Evolutionary conservation across 2,113 vertebrate species (phyloP), one percentile per base, ranked within the genome.

Genomic region (Phylloscopus whistleri): DNA sequence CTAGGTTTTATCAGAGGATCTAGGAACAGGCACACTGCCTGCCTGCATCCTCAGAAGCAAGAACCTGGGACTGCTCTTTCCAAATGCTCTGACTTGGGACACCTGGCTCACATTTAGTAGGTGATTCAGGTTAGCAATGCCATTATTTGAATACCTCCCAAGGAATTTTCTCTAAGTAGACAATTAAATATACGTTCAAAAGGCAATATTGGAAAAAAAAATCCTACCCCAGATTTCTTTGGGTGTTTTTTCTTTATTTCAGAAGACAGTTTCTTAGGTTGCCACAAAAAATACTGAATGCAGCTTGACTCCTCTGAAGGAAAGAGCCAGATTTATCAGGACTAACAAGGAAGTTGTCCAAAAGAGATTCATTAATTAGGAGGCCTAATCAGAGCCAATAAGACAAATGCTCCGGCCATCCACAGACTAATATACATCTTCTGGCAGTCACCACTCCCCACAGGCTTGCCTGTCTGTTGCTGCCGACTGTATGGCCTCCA

Each of bases 341-440:
- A 51, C 86, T 96, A 96, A 95, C 64, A 75, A 94, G 90, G 56
- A 93, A 84, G 92, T 92, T 95, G 76, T 94, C 93, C 90, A 95
- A 62, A 93, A 89, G 76, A 90, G 83, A 82, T 87, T 95, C 28
- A 89, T 93, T 96, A 92, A 94, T 93, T 93, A 93, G 66, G 41
- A 84, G 49, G 23, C 66, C 73, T 97, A 93, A 96, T 94, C 92
- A 90, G 58, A 94, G 63, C 80, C 88, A 89, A 11, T 90, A 93
- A 92, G 94, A 92, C 90, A 90, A 89, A 79, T 19, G 33, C 31
- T 43, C 43, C 46, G 77, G 62, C 73, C 83, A 79, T 96, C 69
- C 72, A 46, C 58, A 84, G 69, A 66, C 37, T 64, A 84, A 82
- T 93, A 90, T 44, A 87, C 85, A 84, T 96, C 69, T 89, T 93